These are phyloP conservation scores for Caenorhabditis latens DNA, from an alignment of 1,140 invertebrate genomes.

Conservation along the genomic window DNA sequence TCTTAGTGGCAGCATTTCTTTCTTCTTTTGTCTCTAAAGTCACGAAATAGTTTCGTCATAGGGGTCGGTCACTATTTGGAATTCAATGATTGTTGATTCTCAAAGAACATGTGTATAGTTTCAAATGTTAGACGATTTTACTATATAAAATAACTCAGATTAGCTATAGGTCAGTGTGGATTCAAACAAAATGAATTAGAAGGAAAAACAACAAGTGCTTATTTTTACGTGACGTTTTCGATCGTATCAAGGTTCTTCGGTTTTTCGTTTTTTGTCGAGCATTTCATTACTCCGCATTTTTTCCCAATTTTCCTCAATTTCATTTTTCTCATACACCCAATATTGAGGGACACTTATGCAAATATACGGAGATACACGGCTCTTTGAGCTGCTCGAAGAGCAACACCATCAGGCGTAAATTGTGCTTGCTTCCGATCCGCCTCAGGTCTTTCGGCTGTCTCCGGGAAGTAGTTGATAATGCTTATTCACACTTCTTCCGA, in stretches of 20 bases:
- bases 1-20: neutral
- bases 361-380: slow-evolving; percentile 38
- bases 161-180: neutral
- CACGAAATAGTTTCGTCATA: neutral
- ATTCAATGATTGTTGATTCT: slow-evolving; percentile 43
- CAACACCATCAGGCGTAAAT: slow-evolving; percentile 33
- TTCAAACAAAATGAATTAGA: neutral
- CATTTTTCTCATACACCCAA: slow-evolving; percentile 5
- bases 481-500: neutral
- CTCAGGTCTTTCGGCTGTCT: neutral
- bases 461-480: slow-evolving; percentile 7
- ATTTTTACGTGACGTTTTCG: neutral
- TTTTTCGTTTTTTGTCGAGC: slow-evolving; percentile 26
- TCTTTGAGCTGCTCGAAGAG: slow-evolving; percentile 40
- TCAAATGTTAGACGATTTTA: neutral
- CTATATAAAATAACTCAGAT: too few relatives aligned
- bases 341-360: slow-evolving; percentile 45
- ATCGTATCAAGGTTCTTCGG: slow-evolving; percentile 47
- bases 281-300: slow-evolving; percentile 45
- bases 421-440: slow-evolving; percentile 19
- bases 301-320: slow-evolving; percentile 27
- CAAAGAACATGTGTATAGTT: neutral
- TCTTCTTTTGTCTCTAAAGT: neutral
- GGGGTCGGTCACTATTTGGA: neutral
- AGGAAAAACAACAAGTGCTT: neutral